These are phyloP conservation scores for Cyanocitta stelleri DNA, from an alignment of 2,113 vertebrate genomes.

Conservation along the genomic window DNA sequence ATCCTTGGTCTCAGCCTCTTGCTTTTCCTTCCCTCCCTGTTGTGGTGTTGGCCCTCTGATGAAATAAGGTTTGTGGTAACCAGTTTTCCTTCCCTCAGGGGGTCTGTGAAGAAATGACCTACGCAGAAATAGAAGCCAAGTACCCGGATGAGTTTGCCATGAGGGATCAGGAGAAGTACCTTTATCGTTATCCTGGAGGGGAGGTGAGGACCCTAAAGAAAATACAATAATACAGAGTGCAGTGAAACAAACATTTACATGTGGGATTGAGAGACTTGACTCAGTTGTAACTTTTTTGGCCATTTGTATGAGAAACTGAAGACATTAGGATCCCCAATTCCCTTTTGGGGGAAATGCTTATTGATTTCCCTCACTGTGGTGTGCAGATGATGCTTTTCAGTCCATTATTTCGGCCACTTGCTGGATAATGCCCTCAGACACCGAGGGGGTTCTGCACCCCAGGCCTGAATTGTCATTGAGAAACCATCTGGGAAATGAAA, in stretches of 20 bases:
- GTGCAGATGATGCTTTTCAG: not conserved
- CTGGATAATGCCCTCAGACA: not conserved
- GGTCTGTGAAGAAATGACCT: conserved; percentile 96
- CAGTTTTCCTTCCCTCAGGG: conserved; percentile 72
- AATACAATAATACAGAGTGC: rapidly evolving
- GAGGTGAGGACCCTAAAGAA: conserved; percentile 76
- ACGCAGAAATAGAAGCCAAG: conserved; percentile 85
- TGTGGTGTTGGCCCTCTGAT: not conserved
- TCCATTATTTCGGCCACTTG: rapidly evolving
- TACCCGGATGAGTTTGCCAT: conserved; percentile 94
- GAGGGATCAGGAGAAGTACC: conserved; percentile 95
- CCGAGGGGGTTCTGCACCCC: not conserved
- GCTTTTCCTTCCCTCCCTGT: not conserved
- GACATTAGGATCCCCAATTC: rapidly evolving
- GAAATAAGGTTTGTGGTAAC: not conserved
- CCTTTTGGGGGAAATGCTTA: not conserved
- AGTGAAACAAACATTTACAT: rapidly evolving
- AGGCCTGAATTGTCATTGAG: not conserved
- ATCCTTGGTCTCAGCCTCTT: not conserved
- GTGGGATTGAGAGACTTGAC: not conserved
- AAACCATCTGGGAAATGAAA: not conserved
- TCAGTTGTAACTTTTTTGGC: not conserved
- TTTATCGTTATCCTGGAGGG: conserved; percentile 96
- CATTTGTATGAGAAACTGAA: not conserved
- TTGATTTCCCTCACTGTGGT: not conserved